phyloP scores from a whole-genome alignment of 2,888 invertebrate genomes.

The Dicyrtoma fusca region DNA sequence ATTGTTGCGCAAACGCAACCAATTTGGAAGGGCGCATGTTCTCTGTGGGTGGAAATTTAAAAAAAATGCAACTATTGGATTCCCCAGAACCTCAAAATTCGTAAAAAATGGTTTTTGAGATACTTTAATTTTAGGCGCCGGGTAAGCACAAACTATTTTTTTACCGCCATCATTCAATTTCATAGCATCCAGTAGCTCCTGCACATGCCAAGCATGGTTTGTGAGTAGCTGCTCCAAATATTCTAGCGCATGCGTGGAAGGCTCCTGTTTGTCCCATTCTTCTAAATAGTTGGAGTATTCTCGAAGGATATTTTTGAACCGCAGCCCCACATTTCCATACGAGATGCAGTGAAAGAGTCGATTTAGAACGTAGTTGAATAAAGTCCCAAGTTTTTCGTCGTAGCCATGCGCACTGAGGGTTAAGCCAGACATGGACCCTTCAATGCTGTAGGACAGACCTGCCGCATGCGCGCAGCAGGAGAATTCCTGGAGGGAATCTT shows the following conservation, averaged over 20 bases:
- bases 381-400: conserved; percentile 1
- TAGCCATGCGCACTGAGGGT: conserved; percentile 19
- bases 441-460: conserved; percentile 65
- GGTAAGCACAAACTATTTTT: not conserved
- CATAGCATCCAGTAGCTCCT: conserved; percentile 78
- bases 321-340: conserved; percentile 15
- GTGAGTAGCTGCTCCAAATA: conserved; percentile 77
- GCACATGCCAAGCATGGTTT: conserved; percentile 85
- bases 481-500: conserved; percentile 88
- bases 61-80: not conserved
- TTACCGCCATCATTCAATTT: conserved; percentile 62
- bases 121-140: too few species aligned
- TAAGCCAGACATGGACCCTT: conserved; percentile 10
- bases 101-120: too few species aligned
- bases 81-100: too few species aligned
- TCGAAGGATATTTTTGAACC: not conserved
- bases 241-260: conserved; percentile 62
- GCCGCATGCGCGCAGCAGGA: conserved; percentile 90
- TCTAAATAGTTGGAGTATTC: not conserved
- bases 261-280: conserved; percentile 11
- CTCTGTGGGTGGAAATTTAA: too few species aligned
- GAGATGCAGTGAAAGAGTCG: conserved; percentile 23
- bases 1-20: conserved; percentile 74
- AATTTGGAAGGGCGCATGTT: conserved; percentile 77
- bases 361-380: conserved; percentile 18